Conservation (phyloP, 2,888 invertebrate genomes). For the Melinaea marsaeus region DNA sequence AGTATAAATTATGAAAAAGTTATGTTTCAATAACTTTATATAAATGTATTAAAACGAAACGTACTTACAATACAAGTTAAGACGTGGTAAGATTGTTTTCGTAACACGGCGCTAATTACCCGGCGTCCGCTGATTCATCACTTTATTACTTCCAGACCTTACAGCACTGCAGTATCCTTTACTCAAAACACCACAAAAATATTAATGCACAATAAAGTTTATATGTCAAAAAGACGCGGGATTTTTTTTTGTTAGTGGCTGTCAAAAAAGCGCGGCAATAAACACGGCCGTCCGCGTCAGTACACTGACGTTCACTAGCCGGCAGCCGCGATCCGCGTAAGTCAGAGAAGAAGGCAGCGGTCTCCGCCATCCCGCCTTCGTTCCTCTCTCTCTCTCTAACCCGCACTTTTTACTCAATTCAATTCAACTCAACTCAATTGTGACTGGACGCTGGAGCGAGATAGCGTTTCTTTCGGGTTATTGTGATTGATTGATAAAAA, state of each 20-base stretch:
- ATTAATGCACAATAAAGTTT: constrained; percentile 65
- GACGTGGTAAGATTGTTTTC: constrained; percentile 67
- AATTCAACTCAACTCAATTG: constrained; percentile 78
- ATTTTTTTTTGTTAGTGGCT: constrained; percentile 64
- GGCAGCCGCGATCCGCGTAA: constrained; percentile 63
- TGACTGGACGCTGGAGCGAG: constrained; percentile 75
- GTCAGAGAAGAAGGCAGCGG: constrained; percentile 77
- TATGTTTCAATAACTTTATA: neutral
- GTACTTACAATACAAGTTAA: constrained; percentile 65
- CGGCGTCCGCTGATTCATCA: constrained; percentile 76
- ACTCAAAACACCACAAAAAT: constrained; percentile 40
- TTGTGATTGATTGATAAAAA: constrained; percentile 13
- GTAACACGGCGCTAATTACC: constrained; percentile 72
- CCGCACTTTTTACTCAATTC: constrained; percentile 77
- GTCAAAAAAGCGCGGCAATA: constrained; percentile 56
- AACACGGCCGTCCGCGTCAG: constrained; percentile 71
- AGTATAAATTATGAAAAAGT: neutral
- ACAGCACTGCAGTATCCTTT: constrained; percentile 59
- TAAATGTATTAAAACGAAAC: neutral
- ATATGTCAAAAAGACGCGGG: constrained; percentile 68
- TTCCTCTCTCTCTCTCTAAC: constrained; percentile 75
- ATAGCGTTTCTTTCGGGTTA: constrained; percentile 57
- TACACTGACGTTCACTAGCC: constrained; percentile 74
- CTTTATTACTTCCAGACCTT: constrained; percentile 71
- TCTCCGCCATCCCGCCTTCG: constrained; percentile 75